These are phyloP conservation scores for Syngnathus typhle DNA, from an alignment of 2,113 vertebrate species.

Conservation along the genomic window DNA sequence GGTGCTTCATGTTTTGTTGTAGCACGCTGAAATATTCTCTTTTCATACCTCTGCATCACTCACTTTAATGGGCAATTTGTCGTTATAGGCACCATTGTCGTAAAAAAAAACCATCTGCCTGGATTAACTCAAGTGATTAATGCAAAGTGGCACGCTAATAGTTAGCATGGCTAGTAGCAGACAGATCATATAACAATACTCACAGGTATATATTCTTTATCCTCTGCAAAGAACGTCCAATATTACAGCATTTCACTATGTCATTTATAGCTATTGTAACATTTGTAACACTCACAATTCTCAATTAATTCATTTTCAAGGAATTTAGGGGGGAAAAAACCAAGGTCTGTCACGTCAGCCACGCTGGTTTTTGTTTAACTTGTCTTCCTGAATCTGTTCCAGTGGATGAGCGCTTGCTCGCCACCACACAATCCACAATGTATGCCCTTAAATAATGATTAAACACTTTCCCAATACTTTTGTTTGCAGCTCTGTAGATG, in stretches of 20 bases:
- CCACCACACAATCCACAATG: neutral
- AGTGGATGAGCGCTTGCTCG: neutral
- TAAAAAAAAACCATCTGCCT: neutral
- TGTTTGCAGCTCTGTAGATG: neutral
- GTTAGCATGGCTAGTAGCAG: too few species aligned
- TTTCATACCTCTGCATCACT: neutral
- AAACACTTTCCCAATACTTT: neutral
- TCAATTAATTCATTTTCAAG: too few species aligned
- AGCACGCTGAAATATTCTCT: slow-evolving; percentile 32
- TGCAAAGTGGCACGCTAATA: too few species aligned
- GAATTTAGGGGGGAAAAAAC: neutral
- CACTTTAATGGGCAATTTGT: neutral
- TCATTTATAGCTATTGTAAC: too few species aligned
- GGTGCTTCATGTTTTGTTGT: slow-evolving; percentile 12
- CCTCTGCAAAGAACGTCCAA: too few species aligned
- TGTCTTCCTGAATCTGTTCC: neutral
- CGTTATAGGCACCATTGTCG: too few species aligned
- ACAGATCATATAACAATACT: too few species aligned
- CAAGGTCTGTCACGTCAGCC: neutral
- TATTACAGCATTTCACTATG: too few species aligned
- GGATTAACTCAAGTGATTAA: too few species aligned
- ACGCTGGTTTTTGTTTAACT: neutral
- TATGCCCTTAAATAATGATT: neutral
- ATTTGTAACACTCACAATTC: too few species aligned
- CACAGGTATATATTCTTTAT: too few species aligned